Evolutionary conservation across 2,888 invertebrate genomes (phyloP), one percentile per base, ranked within the genome.

Genomic region (Hypolimnas misippus): DNA sequence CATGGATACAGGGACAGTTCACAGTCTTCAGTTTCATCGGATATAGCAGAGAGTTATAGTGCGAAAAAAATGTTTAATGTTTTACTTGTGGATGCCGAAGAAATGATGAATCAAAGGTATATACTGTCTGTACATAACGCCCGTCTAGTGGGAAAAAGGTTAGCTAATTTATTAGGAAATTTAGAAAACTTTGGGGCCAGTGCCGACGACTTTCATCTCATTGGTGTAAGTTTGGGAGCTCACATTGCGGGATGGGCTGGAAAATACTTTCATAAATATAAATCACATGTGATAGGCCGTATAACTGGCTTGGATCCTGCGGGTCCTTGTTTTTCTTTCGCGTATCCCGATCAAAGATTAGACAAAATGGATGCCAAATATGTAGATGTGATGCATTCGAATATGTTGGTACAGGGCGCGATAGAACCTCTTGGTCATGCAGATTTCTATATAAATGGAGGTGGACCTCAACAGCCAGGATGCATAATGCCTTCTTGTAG

Each of bases 381-480:
- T 90, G 73, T 93, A 78, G 82, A 92, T 68, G 84, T 92, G 8
- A 70, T 92, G 52, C 92, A 92, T 71, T 87, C 92, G 5, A 92
- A 92, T 71, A 78, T 84, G 73, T 76, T 92, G 65, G 71, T 92
- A 19, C 92, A 92, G 80, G 92, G 92, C 49, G 83, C 90, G 7
- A 83, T 89, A 2, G 92, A 92, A 70, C 87, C 94, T 7, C 84
- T 95, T 66, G 96, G 96, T 0, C 95, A 96, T 81, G 94, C 93
- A 1, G 96, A 96, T 79, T 96, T 95, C 80, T 96, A 95, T 86
- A 94, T 96, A 4, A 96, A 96, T 72, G 93, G 94, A 17, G 96
- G 96, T 14, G 93, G 94, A 2, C 93, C 95, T 0, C 87, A 93
- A 63, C 96, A 96, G 76, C 96, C 95, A 0, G 95, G 95, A 7